Evolutionary conservation across 2,888 invertebrate genomes (phyloP).

Genomic region (Drosophila diplacantha): DNA sequence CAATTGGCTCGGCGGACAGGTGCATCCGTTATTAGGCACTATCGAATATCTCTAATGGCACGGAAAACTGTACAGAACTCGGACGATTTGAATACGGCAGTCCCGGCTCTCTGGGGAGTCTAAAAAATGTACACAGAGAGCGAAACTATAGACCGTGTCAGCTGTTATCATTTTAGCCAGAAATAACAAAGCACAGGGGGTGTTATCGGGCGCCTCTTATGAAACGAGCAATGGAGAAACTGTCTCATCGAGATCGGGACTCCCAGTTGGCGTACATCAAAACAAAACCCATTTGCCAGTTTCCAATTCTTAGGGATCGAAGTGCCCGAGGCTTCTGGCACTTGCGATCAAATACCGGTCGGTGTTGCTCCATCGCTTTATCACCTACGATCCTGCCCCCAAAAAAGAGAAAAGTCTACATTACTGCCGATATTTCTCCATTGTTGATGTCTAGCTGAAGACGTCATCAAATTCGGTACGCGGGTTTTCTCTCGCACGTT

Average conservation of each 20-base stretch:
- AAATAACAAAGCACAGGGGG: constrained; percentile 2
- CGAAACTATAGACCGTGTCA: constrained; percentile 16
- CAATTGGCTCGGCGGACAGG: constrained; percentile 40
- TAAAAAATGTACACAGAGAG: constrained; percentile 26
- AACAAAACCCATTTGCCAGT: constrained; percentile 11
- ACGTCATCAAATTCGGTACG: constrained; percentile 68
- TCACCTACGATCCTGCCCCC: constrained; percentile 14
- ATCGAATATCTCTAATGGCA: constrained; percentile 24
- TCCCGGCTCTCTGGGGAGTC: constrained; percentile 10
- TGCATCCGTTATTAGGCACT: constrained; percentile 49
- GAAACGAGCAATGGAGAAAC: constrained; percentile 19
- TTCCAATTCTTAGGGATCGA: background rate
- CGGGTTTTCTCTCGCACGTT: constrained; percentile 68
- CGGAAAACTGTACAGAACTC: constrained; percentile 27
- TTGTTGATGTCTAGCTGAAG: constrained; percentile 56
- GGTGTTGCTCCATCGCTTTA: constrained; percentile 25
- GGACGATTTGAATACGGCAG: constrained; percentile 18
- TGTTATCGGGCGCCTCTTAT: constrained; percentile 28
- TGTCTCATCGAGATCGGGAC: background rate
- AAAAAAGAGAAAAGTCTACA: constrained; percentile 24
- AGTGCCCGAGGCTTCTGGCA: constrained; percentile 12
- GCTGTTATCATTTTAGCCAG: constrained; percentile 37
- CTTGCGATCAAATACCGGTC: constrained; percentile 40
- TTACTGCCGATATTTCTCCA: constrained; percentile 42
- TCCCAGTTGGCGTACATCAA: background rate